Base-by-base conservation (phyloP, 2,113 vertebrate species). In the Machaerirhynchus nigripectus region DNA sequence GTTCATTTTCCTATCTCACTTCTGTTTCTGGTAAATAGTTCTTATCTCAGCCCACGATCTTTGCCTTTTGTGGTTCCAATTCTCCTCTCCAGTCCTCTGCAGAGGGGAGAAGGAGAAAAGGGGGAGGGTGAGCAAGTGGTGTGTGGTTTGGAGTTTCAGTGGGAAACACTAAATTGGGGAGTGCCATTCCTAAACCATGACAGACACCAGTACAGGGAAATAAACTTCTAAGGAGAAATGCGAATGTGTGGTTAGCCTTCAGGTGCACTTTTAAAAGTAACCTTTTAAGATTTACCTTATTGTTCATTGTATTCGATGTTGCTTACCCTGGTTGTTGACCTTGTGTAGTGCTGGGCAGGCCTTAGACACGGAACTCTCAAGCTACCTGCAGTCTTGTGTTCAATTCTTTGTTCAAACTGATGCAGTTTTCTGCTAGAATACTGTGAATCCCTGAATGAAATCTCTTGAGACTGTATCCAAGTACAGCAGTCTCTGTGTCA, bases 301-400 rank as follows among this genome's bases (percentile, higher is more conserved):
- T 46, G 22, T 30, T 87, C 33, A 14, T 35, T n/a, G 21, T 49
- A 28, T 84, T 67, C 0, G 2, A 21, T 65, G 23, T 56, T 61
- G 11, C 37, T n/a, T 55, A 23, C 15, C 23, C 30, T 42, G 15
- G 9, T 10, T 19, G 24, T 16, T 53, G 63, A 80, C 42, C 39
- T 35, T 30, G 37, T 33, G 44, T 61, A 22, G 44, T 20, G 7
- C n/a, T 57, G 52, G 47, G 26, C 40, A 65, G 37, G 26, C 19
- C 12, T 92, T 23, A 13, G 22, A 9, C 14, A 24, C 0, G 0
- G 37, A 46, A 49, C 17, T 42, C 7, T 5, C 26, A 50, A 64
- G 17, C 3, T 5, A 46, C 15, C 17, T 56, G 39, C n/a, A 24
- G n/a, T 44, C 27, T 31, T 33, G 23, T 26, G 50, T 27, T 56